These are phyloP conservation scores for Cryptotis parvus DNA, from an alignment of 2,113 vertebrate genomes.

Conservation along the genomic window DNA sequence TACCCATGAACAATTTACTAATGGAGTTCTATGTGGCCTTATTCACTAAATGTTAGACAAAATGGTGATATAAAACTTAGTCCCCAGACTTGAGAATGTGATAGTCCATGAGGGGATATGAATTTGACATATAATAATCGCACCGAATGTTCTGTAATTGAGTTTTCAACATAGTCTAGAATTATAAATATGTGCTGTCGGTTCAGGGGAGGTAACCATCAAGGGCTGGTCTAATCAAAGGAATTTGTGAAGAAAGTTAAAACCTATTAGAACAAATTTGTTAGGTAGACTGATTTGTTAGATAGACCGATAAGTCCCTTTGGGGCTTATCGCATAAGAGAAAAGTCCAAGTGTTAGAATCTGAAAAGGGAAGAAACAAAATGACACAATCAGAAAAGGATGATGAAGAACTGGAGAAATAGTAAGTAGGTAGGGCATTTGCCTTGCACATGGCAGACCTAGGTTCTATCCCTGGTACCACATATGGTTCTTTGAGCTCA, in stretches of 20 bases:
- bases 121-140: neutral
- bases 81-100: neutral
- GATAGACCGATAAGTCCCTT: neutral
- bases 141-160: neutral
- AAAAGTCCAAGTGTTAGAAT: neutral
- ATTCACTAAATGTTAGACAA: slow-evolving; percentile 17
- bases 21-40: slow-evolving; percentile 30
- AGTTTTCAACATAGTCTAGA: neutral
- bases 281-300: neutral
- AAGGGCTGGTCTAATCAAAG: neutral
- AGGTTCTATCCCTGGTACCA: too few relatives aligned
- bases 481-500: too few relatives aligned
- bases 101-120: neutral
- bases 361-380: neutral
- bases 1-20: slow-evolving; percentile 13
- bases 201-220: neutral
- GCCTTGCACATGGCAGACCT: too few relatives aligned
- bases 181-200: neutral
- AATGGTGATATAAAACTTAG: neutral
- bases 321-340: slow-evolving; percentile 11
- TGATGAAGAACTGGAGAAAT: neutral
- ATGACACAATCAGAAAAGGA: neutral
- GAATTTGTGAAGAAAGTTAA: neutral
- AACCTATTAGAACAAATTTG: neutral
- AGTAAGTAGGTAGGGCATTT: too few relatives aligned